These are phyloP conservation scores for Allophyes oxyacanthae DNA, from an alignment of 2,888 invertebrate species.

Conservation along the genomic window DNA sequence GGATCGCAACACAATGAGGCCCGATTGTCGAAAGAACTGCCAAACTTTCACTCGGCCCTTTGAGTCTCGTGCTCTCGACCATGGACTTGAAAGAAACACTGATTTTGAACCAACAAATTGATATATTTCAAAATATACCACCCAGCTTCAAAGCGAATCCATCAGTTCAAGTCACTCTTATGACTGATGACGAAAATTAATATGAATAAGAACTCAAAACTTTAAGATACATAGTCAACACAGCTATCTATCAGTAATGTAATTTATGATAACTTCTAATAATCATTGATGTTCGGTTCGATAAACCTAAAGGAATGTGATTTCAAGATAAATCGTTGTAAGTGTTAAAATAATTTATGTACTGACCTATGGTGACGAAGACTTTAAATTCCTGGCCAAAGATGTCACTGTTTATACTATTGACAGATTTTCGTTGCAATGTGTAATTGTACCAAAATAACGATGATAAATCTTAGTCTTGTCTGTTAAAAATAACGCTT, in stretches of 20 bases:
- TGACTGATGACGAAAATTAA: conserved; percentile 11
- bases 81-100: conserved; percentile 56
- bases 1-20: conserved; percentile 75
- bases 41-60: conserved; percentile 86
- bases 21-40: conserved; percentile 78
- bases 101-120: conserved; percentile 21
- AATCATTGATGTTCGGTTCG: conserved; percentile 17
- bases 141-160: conserved; percentile 8
- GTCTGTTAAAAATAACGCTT: neutral
- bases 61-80: conserved; percentile 46
- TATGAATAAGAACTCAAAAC: conserved; percentile 7
- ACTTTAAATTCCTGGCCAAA: conserved; percentile 10
- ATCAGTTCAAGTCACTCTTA: conserved; percentile 13
- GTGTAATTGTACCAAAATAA: neutral
- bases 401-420: conserved; percentile 1
- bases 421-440: neutral
- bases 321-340: conserved; percentile 29
- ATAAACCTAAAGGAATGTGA: conserved; percentile 25
- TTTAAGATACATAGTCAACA: conserved; percentile 21
- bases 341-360: conserved; percentile 22
- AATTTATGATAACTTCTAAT: conserved; percentile 21
- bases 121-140: conserved; percentile 21
- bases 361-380: neutral
- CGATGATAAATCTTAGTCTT: neutral
- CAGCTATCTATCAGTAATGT: conserved; percentile 17